Conservation (phyloP, 1,140 invertebrate genomes). For the Zaprionus capensis region DNA sequence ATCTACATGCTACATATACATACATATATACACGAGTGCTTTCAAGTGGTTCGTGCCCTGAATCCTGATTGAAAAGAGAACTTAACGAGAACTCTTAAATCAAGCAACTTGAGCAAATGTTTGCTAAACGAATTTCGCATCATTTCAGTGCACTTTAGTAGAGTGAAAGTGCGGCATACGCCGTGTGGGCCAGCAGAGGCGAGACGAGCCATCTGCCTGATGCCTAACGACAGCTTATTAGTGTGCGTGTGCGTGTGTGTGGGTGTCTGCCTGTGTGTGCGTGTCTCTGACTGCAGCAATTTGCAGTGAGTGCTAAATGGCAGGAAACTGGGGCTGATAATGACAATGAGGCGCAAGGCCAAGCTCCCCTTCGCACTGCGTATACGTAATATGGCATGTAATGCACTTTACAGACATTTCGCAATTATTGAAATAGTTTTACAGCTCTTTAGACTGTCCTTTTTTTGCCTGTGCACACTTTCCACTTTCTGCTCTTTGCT, state of each 20-base stretch:
- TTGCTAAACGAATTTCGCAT: constrained; percentile 1
- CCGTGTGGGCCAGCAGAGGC: constrained; percentile 3
- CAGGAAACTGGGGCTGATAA: constrained; percentile 11
- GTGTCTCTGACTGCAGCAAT: constrained; percentile 20
- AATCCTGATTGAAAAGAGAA: neutral
- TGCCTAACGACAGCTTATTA: constrained; percentile 63
- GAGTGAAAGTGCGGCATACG: constrained; percentile 33
- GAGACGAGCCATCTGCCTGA: constrained; percentile 1
- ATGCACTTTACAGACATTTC: constrained; percentile 7
- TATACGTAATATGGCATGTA: constrained; percentile 20
- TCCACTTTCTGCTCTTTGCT: neutral
- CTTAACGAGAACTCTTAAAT: neutral
- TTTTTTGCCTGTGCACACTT: neutral
- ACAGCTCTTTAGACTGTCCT: neutral
- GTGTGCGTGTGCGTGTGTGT: constrained; percentile 44
- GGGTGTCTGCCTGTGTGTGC: neutral
- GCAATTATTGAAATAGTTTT: constrained; percentile 36
- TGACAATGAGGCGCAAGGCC: constrained; percentile 6
- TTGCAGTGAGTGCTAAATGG: constrained; percentile 27
- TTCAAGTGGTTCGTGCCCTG: neutral
- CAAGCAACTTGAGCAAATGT: constrained; percentile 1
- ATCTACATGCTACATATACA: neutral
- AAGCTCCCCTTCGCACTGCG: constrained; percentile 4
- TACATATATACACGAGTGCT: neutral
- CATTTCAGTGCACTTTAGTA: constrained; percentile 40